Evolutionary conservation across 2,113 vertebrate species (phyloP), one percentile per base, ranked within the genome.

Genomic region (Panthera leo): DNA sequence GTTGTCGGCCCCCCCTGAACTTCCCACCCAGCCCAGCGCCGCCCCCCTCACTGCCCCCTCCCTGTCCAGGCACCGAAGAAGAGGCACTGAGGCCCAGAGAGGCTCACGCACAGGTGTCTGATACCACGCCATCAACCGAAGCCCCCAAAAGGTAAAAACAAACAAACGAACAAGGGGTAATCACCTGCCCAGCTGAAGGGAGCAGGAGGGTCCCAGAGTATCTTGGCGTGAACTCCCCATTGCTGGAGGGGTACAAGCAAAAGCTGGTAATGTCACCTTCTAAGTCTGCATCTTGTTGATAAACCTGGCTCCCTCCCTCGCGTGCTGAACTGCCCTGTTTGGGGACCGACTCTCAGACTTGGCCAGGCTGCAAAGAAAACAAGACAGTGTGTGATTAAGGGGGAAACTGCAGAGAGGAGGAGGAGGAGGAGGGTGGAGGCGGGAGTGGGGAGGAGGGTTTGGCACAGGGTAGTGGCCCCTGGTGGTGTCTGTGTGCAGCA

Each of bases 341-440:
- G 92, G 94, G 97, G 97, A 96, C 94, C n/a, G 7, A 79, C 96
- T 96, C 92, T 93, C 95, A 97, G 97, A 95, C 98, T 98, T 98
- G 98, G 98, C 97, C n/a, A 10, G 48, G 93, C 96, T 48, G 96
- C 98, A 98, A 98, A 97, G 94, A 97, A 97, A 98, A 96, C 96
- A 98, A 96, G 98, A 95, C 96, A 94, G 94, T 92, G 92, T 97
- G 96, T 97, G 97, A 97, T 98, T 96, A 93, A 93, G 96, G 93
- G 97, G 86, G 95, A 89, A 75, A 88, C 67, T 88, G 92, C 89
- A 91, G 23, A 63, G 76, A 80, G 79, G 42, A 86, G 89, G 82
- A 88, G 78, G 82, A 91, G 68, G 78, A 82, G 85, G 89, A 53
- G 76, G 48, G 75, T 3, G 68, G 88, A 84, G 94, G 51, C n/a